Percentiles rank a stretch among this genome's conserved stretches.
Evolutionary conservation across 2,113 vertebrate species (phyloP).

Genomic region (Astatotilapia flaviijosephi): DNA sequence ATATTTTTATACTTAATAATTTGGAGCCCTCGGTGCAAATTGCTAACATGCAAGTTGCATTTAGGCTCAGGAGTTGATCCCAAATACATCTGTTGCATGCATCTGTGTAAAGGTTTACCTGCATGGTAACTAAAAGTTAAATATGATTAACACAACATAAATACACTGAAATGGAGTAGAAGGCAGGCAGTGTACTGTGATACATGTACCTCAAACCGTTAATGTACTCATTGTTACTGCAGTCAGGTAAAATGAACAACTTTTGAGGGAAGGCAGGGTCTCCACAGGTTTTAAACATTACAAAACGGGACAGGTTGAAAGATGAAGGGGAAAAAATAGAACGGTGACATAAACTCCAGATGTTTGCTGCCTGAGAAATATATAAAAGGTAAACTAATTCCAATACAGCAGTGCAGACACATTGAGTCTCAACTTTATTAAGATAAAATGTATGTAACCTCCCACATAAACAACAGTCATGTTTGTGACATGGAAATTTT

Average conservation of each 20-base stretch:
- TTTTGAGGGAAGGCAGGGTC: neutral
- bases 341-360: neutral
- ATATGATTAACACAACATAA: neutral
- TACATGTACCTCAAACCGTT: neutral
- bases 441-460: neutral
- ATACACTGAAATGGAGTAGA: neutral
- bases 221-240: neutral
- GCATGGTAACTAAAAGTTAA: neutral
- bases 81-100: neutral
- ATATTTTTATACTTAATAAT: neutral
- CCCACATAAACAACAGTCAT: neutral
- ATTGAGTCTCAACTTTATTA: slow-evolving; percentile 37
- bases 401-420: neutral
- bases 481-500: neutral
- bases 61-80: neutral
- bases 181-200: neutral
- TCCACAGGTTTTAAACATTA: neutral
- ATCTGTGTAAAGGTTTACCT: neutral
- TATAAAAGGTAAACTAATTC: neutral
- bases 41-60: neutral
- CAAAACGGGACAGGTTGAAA: neutral
- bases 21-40: neutral
- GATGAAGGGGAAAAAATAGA: neutral
- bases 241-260: neutral
- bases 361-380: neutral